phyloP scores from a whole-genome alignment of 2,888 invertebrate genomes.

The Epistrophe grossulariae region DNA sequence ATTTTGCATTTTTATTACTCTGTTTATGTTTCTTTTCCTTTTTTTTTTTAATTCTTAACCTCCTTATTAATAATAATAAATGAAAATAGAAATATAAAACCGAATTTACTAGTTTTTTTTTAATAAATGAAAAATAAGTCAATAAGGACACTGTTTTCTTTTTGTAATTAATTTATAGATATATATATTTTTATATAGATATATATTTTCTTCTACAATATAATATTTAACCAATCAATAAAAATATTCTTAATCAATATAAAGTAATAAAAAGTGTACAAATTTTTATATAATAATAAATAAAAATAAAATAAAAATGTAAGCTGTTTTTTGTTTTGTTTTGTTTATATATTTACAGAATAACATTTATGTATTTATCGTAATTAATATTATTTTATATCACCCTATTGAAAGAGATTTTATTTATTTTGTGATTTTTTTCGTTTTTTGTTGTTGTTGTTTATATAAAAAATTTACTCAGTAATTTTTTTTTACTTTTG shows the following conservation, averaged over 20 bases:
- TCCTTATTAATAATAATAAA: conserved; percentile 30
- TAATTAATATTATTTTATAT: conserved; percentile 64
- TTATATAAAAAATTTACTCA: conserved; percentile 69
- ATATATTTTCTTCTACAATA: conserved; percentile 42
- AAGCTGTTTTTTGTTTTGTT: conserved; percentile 19
- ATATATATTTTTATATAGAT: conserved; percentile 47
- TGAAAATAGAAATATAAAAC: conserved; percentile 24
- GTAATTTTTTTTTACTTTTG: conserved; percentile 15
- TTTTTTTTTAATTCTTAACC: conserved; percentile 16
- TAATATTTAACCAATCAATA: conserved; percentile 53
- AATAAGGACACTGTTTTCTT: conserved; percentile 70
- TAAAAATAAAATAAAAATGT: conserved; percentile 5
- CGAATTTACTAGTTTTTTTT: conserved; percentile 46
- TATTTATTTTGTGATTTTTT: conserved; percentile 51
- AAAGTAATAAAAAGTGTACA: conserved; percentile 70
- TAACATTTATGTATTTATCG: conserved; percentile 42
- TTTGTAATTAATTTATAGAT: conserved; percentile 46
- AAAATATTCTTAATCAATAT: conserved; percentile 27
- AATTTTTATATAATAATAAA: conserved; percentile 37
- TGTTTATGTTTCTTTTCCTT: conserved; percentile 34
- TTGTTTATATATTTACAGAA: conserved; percentile 67
- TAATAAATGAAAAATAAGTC: conserved; percentile 59
- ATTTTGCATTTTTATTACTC: conserved; percentile 54
- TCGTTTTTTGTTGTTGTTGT: conserved; percentile 35
- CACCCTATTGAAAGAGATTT: conserved; percentile 71